phyloP scores from a whole-genome alignment of 2,113 vertebrate species.

The Tachysurus fulvidraco region DNA sequence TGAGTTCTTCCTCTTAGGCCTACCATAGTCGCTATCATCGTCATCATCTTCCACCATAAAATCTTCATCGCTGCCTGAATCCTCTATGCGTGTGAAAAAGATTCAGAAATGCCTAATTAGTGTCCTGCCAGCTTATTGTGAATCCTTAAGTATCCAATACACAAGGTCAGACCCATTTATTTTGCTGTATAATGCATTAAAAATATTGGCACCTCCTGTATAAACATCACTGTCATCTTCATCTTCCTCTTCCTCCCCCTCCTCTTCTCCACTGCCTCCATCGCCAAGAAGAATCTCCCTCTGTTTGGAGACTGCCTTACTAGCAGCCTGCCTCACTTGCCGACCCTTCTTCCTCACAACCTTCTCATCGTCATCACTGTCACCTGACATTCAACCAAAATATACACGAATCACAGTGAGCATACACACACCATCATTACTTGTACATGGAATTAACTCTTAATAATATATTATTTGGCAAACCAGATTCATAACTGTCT shows the following conservation, averaged over 20 bases:
- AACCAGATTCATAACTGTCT: background rate
- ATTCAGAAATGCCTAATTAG: background rate
- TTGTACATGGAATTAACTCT: background rate
- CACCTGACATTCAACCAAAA: constrained; percentile 72
- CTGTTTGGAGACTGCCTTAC: constrained; percentile 97
- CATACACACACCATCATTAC: background rate
- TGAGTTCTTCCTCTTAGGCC: constrained; percentile 93
- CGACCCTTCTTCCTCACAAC: constrained; percentile 93
- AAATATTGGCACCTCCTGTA: constrained; percentile 48
- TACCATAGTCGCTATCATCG: constrained; percentile 96
- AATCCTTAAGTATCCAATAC: background rate
- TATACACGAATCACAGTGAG: background rate
- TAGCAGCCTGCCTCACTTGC: constrained; percentile 93
- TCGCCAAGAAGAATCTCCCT: constrained; percentile 96
- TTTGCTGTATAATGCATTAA: background rate
- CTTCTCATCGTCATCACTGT: constrained; percentile 93
- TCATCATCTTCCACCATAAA: constrained; percentile 94
- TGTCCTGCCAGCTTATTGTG: background rate
- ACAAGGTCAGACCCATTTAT: background rate
- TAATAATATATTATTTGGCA: background rate
- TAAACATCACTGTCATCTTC: constrained; percentile 58
- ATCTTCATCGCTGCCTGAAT: constrained; percentile 96
- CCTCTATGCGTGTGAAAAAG: constrained; percentile 65
- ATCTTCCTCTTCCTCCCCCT: constrained; percentile 85
- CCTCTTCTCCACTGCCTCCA: constrained; percentile 94